Conservation (phyloP, 2,113 vertebrate species). For the Procavia capensis region DNA sequence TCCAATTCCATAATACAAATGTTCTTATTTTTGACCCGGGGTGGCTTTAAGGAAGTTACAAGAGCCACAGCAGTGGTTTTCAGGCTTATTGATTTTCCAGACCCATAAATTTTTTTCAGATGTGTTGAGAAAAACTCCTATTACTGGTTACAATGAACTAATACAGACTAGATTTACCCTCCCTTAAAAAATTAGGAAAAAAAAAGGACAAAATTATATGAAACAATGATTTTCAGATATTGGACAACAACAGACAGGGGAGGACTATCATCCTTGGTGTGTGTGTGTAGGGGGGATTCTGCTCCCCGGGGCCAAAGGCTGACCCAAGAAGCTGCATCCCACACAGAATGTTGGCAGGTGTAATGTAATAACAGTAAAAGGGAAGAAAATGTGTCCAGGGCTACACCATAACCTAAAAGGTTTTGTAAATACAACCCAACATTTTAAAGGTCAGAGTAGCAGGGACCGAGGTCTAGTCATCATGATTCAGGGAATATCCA, state of each 20-base stretch:
- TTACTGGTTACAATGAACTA: not conserved
- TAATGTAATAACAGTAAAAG: not conserved
- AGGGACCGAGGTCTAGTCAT: too few relatives aligned
- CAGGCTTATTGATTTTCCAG: not conserved
- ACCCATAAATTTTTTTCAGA: not conserved
- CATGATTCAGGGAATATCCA: too few relatives aligned
- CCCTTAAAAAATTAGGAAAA: not conserved
- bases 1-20: not conserved
- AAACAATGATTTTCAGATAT: not conserved
- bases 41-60: not conserved
- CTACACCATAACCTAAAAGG: too few relatives aligned
- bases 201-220: not conserved
- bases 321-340: not conserved
- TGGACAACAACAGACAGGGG: not conserved
- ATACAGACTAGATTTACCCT: not conserved
- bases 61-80: not conserved
- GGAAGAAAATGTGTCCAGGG: not conserved
- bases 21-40: not conserved
- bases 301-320: not conserved
- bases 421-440: too few relatives aligned
- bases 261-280: not conserved
- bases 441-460: too few relatives aligned
- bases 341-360: not conserved
- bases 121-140: not conserved
- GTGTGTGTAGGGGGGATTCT: not conserved